These are phyloP conservation scores for Bergia sp. DNA, from an alignment of 92 coral and sea anemone genomes.

Conservation along the genomic window DNA sequence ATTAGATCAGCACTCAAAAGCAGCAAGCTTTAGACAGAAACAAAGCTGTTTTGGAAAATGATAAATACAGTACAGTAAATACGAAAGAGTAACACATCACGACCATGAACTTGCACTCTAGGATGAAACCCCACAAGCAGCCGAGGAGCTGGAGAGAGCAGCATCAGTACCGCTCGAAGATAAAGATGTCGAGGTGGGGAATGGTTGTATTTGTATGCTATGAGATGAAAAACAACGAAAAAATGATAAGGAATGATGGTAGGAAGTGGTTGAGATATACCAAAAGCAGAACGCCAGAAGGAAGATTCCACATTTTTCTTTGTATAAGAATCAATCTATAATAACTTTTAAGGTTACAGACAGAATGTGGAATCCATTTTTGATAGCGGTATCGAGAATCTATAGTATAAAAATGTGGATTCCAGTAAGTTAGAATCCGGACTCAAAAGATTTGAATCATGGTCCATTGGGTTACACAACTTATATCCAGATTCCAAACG, in stretches of 20 bases:
- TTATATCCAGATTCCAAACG: too few species aligned
- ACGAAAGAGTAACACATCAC: not conserved
- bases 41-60: not conserved
- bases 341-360: not conserved
- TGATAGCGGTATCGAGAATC: not conserved
- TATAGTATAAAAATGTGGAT: not conserved
- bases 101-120: not conserved
- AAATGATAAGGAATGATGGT: not conserved
- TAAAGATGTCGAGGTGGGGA: slow-evolving; percentile 1
- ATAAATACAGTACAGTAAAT: not conserved
- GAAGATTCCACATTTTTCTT: too few species aligned
- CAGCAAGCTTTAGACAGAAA: not conserved
- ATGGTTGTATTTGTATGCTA: not conserved
- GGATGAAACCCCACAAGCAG: not conserved
- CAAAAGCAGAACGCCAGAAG: not conserved
- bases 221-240: not conserved
- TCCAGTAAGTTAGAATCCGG: not conserved
- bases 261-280: not conserved
- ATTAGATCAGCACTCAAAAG: not conserved
- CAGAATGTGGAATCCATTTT: too few species aligned
- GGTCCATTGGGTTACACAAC: too few species aligned
- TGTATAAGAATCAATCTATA: not conserved
- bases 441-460: too few species aligned
- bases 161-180: not conserved
- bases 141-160: not conserved